phyloP scores from a whole-genome alignment of 2,797 vertebrate species.

The Hyperoplus immaculatus region DNA sequence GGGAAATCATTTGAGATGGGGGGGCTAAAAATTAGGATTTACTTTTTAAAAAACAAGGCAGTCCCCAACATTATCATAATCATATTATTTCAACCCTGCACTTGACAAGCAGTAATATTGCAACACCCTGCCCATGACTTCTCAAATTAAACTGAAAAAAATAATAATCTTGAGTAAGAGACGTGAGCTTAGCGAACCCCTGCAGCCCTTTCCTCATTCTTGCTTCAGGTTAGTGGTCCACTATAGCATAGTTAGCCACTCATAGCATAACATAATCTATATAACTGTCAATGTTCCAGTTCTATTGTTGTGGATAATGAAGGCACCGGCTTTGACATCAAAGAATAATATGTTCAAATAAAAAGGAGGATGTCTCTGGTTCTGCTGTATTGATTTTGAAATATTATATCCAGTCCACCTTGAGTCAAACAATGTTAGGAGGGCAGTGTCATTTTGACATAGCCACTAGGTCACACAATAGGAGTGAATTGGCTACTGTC shows the following conservation, averaged over 20 bases:
- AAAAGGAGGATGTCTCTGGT: no score
- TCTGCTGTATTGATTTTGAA: neutral
- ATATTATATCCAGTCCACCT: neutral
- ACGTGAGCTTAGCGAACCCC: neutral
- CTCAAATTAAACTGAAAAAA: neutral
- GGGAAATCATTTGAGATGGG: neutral
- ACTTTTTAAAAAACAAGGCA: neutral
- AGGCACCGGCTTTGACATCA: neutral
- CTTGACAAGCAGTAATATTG: neutral
- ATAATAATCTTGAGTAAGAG: neutral
- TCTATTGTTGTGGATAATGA: neutral
- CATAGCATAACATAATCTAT: neutral
- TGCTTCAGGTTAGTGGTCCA: neutral
- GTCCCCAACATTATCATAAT: neutral
- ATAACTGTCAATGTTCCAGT: neutral
- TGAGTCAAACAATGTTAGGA: neutral
- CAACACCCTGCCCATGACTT: neutral
- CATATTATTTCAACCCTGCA: neutral
- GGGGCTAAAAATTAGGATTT: neutral
- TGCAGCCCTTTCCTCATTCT: neutral
- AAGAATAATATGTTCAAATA: neutral
- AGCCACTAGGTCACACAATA: neutral
- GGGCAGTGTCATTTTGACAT: neutral
- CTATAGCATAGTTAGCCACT: neutral
- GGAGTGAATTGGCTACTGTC: neutral